Evolutionary conservation across 2,888 invertebrate genomes (phyloP).

Genomic region (Polyommatus iphigenia): DNA sequence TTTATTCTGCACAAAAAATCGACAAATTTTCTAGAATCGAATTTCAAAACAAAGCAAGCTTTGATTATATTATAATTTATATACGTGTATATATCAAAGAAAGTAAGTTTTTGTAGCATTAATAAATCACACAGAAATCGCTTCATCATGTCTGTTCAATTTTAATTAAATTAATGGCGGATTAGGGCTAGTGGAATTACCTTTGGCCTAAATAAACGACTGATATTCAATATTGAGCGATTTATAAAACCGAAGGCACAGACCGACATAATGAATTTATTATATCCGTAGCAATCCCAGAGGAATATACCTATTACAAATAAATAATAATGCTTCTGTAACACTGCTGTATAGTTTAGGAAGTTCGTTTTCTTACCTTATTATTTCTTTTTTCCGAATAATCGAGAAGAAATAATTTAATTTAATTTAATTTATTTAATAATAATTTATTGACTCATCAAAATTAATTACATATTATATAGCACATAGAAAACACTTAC

Average conservation of each 20-base stretch:
- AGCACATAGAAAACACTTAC: too few species aligned
- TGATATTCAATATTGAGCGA: background rate
- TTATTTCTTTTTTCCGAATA: too few species aligned
- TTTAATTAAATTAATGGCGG: background rate
- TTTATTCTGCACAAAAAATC: too few species aligned
- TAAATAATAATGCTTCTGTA: background rate
- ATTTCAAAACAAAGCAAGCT: too few species aligned
- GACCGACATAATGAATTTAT: slow-evolving; percentile 21
- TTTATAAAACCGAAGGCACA: background rate
- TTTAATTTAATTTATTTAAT: too few species aligned
- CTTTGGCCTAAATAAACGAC: slow-evolving; percentile 5
- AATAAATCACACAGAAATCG: background rate
- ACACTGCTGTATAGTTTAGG: background rate
- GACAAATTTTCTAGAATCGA: too few species aligned
- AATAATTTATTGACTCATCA: too few species aligned
- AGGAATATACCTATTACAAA: background rate
- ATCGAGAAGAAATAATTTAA: background rate
- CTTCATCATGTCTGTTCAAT: background rate
- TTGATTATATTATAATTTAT: too few species aligned
- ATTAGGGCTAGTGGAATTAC: background rate
- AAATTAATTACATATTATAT: too few species aligned
- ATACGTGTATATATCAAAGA: background rate
- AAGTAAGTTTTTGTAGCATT: background rate
- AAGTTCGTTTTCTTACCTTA: background rate
- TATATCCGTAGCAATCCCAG: background rate